A percentile compares a stretch with the other conserved stretches of the same genome.
Conservation (phyloP, 2,888 invertebrate genomes). For the Seira sanloemensis region DNA sequence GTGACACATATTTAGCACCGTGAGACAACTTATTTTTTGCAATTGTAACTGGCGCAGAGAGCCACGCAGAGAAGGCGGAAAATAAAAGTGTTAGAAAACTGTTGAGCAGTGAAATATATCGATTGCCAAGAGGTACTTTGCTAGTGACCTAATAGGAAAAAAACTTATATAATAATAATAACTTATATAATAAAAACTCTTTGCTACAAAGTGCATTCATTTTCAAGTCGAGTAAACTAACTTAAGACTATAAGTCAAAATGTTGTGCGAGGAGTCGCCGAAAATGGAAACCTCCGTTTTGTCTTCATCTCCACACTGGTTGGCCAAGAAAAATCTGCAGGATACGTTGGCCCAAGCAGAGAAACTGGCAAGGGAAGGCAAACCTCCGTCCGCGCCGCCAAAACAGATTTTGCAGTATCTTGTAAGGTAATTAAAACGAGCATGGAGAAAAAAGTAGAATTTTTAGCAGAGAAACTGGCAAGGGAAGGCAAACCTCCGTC, state of each 20-base stretch:
- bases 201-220: not conserved
- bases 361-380: conserved; percentile 71
- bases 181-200: not conserved
- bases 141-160: too few relatives aligned
- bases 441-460: too few relatives aligned
- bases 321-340: conserved; percentile 69
- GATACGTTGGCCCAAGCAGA: conserved; percentile 73
- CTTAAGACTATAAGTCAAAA: not conserved
- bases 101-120: too few relatives aligned
- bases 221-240: not conserved
- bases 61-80: too few relatives aligned
- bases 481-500: conserved; percentile 71
- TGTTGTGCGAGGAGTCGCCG: conserved; percentile 61
- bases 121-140: too few relatives aligned
- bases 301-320: conserved; percentile 64
- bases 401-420: conserved; percentile 73
- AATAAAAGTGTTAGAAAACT: not conserved
- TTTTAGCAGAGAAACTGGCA: conserved; percentile 71
- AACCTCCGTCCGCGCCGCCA: conserved; percentile 70
- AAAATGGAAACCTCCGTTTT: conserved; percentile 64
- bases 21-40: too few relatives aligned
- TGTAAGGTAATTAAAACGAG: conserved; percentile 69
- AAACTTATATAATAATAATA: not conserved
- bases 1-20: too few relatives aligned
- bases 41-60: too few relatives aligned